Evolutionary conservation across 2,113 vertebrate species (phyloP).

Genomic region (Pseudorectes ferrugineus): DNA sequence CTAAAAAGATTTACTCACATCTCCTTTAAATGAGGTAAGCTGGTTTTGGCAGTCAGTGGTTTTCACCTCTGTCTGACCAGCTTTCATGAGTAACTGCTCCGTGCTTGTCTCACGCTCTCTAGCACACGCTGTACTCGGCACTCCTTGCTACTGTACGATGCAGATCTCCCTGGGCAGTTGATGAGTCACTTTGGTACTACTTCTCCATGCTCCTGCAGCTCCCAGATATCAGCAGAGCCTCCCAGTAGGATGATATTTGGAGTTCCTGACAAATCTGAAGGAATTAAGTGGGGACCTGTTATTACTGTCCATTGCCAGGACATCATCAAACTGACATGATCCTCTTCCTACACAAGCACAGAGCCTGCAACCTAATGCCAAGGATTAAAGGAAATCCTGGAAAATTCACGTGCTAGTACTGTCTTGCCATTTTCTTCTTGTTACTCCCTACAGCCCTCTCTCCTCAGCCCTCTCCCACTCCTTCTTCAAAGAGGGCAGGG

Average conservation of each 20-base stretch:
- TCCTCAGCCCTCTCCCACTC: background rate
- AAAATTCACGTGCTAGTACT: background rate
- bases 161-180: background rate
- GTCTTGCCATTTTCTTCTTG: background rate
- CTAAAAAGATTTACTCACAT: background rate
- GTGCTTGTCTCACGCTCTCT: background rate
- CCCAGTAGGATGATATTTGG: background rate
- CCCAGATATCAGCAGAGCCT: background rate
- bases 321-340: background rate
- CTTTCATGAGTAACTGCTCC: background rate
- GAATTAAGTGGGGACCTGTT: background rate
- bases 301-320: background rate
- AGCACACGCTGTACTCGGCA: fast-evolving
- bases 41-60: background rate
- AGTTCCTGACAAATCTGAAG: background rate
- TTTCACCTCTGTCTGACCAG: background rate
- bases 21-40: background rate
- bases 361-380: background rate
- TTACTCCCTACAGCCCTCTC: background rate
- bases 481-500: background rate
- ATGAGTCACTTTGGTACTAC: background rate
- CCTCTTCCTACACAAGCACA: background rate
- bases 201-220: background rate
- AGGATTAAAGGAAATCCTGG: background rate
- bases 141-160: background rate